A percentile compares a stretch with the other conserved stretches of the same genome.
phyloP scores from a whole-genome alignment of 2,797 vertebrate genomes.

The Malacoraja senta region DNA sequence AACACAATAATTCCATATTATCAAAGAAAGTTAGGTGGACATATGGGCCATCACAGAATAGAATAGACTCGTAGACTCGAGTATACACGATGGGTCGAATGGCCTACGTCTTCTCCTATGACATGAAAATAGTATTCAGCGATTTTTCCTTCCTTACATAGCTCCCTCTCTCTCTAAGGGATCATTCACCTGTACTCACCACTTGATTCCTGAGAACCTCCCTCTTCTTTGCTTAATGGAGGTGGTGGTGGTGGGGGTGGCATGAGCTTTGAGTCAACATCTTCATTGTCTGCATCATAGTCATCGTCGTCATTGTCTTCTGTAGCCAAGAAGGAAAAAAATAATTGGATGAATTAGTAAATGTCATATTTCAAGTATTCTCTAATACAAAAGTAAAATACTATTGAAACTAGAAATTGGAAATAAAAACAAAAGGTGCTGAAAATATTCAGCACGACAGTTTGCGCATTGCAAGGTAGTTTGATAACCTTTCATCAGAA shows the following conservation, averaged over 20 bases:
- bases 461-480: no score
- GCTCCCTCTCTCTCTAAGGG: background rate
- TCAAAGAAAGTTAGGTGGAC: background rate
- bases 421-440: no score
- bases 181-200: conserved; percentile 56
- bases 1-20: background rate
- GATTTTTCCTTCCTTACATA: background rate
- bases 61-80: no score
- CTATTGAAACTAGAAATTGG: no score
- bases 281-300: conserved; percentile 94
- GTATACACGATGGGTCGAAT: no score
- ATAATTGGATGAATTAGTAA: background rate
- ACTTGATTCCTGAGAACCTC: conserved; percentile 56
- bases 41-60: background rate
- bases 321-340: conserved; percentile 43
- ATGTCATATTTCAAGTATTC: background rate
- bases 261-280: conserved; percentile 94
- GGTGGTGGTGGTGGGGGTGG: conserved; percentile 85
- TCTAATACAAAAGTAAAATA: no score
- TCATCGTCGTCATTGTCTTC: conserved; percentile 82
- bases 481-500: no score
- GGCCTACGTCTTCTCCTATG: no score
- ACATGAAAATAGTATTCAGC: background rate
- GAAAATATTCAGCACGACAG: no score
- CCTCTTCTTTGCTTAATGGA: conserved; percentile 78